A percentile compares a stretch with the other conserved stretches of the same genome.
Evolutionary conservation across 2,888 invertebrate genomes (phyloP).

Genomic region (Sphinx pinastri): DNA sequence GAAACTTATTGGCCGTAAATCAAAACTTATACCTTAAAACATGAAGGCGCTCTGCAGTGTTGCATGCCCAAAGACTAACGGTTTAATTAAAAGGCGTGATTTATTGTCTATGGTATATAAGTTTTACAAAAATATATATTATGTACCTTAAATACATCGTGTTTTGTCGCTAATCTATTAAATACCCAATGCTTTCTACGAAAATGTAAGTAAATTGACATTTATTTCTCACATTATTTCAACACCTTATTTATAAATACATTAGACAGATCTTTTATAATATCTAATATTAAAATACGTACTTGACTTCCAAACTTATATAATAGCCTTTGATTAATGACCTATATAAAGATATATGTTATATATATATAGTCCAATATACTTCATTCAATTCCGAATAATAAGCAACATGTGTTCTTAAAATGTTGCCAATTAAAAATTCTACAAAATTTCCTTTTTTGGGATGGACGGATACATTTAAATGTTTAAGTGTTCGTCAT

Average conservation of each 20-base stretch:
- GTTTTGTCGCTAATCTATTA: constrained; percentile 8
- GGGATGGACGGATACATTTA: constrained; percentile 52
- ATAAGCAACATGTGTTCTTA: neutral
- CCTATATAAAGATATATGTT: constrained; percentile 17
- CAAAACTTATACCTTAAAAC: neutral
- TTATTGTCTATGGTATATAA: constrained; percentile 10
- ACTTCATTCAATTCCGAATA: neutral
- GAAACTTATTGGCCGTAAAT: constrained; percentile 11
- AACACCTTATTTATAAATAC: constrained; percentile 26
- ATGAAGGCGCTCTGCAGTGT: neutral
- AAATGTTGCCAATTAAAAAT: constrained; percentile 13
- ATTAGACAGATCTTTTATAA: constrained; percentile 29
- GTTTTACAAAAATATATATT: constrained; percentile 2
- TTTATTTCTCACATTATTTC: constrained; percentile 16
- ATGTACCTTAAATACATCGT: neutral
- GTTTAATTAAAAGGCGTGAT: constrained; percentile 2
- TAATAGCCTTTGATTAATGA: constrained; percentile 21
- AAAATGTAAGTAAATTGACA: constrained; percentile 25
- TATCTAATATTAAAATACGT: constrained; percentile 24
- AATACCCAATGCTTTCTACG: constrained; percentile 13
- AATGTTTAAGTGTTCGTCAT: constrained; percentile 26
- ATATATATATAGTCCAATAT: neutral
- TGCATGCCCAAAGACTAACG: neutral
- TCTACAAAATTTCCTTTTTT: constrained; percentile 27
- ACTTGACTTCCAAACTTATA: constrained; percentile 20